phyloP scores from a whole-genome alignment of 2,888 invertebrate genomes.

The Tenodera sinensis region DNA sequence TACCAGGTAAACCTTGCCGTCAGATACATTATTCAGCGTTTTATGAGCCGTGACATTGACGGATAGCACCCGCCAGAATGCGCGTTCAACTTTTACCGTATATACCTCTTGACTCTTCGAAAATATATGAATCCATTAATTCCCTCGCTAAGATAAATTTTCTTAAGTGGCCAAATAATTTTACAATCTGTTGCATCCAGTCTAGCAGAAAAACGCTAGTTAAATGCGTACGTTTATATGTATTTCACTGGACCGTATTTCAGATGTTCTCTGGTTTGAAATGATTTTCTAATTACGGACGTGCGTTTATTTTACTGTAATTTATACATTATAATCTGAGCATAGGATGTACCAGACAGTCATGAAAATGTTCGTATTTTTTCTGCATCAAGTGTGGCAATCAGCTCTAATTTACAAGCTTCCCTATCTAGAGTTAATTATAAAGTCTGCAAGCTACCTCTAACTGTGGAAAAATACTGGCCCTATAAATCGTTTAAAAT shows the following conservation, averaged over 20 bases:
- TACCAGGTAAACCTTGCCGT: neutral
- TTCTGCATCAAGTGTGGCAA: neutral
- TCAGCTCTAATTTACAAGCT: neutral
- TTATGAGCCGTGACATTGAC: conserved; percentile 5
- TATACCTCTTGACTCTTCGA: neutral
- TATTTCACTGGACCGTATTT: neutral
- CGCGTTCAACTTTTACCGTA: neutral
- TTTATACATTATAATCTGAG: neutral
- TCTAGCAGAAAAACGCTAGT: neutral
- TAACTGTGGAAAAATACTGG: neutral
- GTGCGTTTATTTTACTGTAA: neutral
- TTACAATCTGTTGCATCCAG: neutral
- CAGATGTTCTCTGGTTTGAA: neutral
- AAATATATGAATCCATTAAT: conserved; percentile 12
- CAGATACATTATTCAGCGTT: conserved; percentile 7
- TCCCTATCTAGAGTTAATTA: neutral
- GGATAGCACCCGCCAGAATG: neutral
- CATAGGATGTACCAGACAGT: neutral
- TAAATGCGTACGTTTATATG: neutral
- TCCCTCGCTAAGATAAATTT: neutral
- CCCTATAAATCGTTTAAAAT: too few species aligned
- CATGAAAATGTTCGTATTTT: neutral
- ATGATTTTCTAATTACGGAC: neutral
- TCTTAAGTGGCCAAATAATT: conserved; percentile 13
- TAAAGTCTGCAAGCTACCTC: neutral